Evolutionary conservation across 2,113 vertebrate species (phyloP).

Genomic region (Origma solitaria): DNA sequence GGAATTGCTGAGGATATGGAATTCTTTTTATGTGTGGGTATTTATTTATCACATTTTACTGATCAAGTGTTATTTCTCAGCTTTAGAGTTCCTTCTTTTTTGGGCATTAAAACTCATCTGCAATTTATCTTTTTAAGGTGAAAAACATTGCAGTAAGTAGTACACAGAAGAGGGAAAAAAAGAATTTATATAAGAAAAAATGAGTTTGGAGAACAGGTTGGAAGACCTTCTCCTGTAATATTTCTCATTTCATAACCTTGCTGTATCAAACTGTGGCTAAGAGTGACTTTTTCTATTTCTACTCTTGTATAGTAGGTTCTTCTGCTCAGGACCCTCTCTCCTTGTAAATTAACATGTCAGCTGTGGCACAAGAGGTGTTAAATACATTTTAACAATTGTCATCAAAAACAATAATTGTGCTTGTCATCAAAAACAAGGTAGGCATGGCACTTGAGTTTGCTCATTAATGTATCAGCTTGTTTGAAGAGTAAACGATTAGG

Average conservation of each 20-base stretch:
- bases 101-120: background rate
- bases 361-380: background rate
- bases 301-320: background rate
- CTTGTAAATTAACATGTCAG: background rate
- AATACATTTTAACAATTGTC: background rate
- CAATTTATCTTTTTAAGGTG: background rate
- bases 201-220: rapidly evolving
- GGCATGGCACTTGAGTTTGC: background rate
- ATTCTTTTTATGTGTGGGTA: background rate
- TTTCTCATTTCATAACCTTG: background rate
- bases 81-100: background rate
- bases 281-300: background rate
- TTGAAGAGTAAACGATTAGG: background rate
- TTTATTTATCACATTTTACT: background rate
- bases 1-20: background rate
- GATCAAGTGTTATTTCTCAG: background rate
- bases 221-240: background rate
- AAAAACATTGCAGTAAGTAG: background rate
- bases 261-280: background rate
- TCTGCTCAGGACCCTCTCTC: background rate
- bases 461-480: too few species aligned
- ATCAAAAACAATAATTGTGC: background rate
- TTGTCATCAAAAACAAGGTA: background rate
- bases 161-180: background rate
- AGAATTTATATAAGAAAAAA: background rate